Evolutionary conservation across 2,113 vertebrate genomes (phyloP).

Genomic region (Emberiza fucata): DNA sequence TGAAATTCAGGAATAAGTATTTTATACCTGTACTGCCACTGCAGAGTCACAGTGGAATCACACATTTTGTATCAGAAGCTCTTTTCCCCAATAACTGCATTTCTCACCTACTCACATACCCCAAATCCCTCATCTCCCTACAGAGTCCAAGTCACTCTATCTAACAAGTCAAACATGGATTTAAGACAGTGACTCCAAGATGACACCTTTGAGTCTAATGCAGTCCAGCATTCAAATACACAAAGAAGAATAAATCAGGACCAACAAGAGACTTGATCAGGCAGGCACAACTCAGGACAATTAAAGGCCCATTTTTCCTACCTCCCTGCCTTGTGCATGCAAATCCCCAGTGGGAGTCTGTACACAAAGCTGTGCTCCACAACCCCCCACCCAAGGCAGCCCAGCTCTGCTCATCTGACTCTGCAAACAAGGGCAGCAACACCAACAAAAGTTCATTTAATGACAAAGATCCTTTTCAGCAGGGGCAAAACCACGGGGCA

Average conservation of each 20-base stretch:
- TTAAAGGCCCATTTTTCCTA: background rate
- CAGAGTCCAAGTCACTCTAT: background rate
- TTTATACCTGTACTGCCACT: background rate
- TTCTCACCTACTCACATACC: background rate
- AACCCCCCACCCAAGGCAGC: background rate
- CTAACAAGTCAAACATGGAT: background rate
- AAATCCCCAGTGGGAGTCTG: background rate
- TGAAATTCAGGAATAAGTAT: background rate
- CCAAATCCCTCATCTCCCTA: background rate
- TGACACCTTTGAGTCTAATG: background rate
- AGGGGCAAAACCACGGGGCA: background rate
- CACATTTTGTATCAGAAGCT: background rate
- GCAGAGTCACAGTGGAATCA: background rate
- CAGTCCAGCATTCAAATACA: background rate
- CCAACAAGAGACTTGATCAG: background rate
- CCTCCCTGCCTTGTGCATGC: background rate
- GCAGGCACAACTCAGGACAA: background rate
- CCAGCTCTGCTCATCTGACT: background rate
- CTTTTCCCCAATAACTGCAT: background rate
- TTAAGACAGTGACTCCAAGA: background rate
- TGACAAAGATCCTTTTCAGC: conserved; percentile 11
- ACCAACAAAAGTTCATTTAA: background rate
- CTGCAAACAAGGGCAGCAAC: background rate
- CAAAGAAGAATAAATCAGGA: background rate
- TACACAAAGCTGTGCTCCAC: background rate